Evolutionary conservation across 2,797 vertebrate species (phyloP).

Genomic region (Zalophus californianus): DNA sequence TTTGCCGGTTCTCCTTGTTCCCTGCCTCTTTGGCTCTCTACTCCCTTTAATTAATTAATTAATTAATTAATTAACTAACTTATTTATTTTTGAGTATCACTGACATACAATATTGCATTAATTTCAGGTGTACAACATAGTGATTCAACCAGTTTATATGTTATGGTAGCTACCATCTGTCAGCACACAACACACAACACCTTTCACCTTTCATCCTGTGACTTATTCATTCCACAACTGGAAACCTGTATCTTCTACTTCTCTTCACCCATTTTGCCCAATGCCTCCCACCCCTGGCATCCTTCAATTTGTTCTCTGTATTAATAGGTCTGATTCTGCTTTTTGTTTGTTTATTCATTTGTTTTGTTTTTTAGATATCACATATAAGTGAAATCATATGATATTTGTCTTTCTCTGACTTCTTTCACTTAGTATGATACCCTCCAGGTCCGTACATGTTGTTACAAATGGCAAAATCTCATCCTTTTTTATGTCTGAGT

Average conservation of each 20-base stretch:
- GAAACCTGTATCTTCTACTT: background rate
- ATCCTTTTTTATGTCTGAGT: background rate
- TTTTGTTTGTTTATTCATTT: background rate
- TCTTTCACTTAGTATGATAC: background rate
- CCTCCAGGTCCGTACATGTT: background rate
- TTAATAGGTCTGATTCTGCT: background rate
- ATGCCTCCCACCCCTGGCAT: background rate
- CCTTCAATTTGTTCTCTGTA: background rate
- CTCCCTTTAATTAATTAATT: background rate
- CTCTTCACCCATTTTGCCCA: background rate
- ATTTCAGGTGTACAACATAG: background rate
- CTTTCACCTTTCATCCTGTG: background rate
- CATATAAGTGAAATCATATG: background rate
- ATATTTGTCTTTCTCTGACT: background rate
- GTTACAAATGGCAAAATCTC: background rate
- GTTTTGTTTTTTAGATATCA: background rate
- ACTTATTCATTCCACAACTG: background rate
- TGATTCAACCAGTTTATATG: background rate
- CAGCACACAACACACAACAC: background rate
- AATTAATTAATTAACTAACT: background rate
- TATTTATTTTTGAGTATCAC: background rate
- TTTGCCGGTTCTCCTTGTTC: background rate
- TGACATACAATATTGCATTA: background rate
- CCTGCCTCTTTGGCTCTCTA: background rate
- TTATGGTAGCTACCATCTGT: background rate